phyloP scores from a whole-genome alignment of 2,888 invertebrate species.

The Incurvaria masculella region DNA sequence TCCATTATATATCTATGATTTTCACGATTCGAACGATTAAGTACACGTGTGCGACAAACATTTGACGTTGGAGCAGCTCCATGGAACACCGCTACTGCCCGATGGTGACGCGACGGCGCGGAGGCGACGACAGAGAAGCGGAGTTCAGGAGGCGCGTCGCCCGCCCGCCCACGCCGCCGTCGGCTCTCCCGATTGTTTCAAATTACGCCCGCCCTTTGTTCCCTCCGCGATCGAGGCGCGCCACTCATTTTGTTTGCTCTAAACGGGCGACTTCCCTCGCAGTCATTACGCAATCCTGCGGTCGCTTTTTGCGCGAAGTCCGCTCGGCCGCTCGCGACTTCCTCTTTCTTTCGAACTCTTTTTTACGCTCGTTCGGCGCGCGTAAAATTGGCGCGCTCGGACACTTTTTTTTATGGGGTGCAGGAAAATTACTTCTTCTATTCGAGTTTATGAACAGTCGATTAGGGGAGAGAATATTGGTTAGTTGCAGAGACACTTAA shows the following conservation, averaged over 20 bases:
- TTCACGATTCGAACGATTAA: too few relatives aligned
- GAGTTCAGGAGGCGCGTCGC: conserved; percentile 48
- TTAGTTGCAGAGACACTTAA: too few relatives aligned
- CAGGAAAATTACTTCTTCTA: too few relatives aligned
- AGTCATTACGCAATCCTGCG: conserved; percentile 51
- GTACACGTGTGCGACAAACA: too few relatives aligned
- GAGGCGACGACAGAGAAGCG: conserved; percentile 39
- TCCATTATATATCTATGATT: too few relatives aligned
- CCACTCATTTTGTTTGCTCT: conserved; percentile 44
- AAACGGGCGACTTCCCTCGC: conserved; percentile 50
- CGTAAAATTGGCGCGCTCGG: too few relatives aligned
- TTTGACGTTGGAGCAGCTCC: too few relatives aligned
- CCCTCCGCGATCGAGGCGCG: conserved; percentile 50
- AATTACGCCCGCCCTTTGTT: conserved; percentile 53
- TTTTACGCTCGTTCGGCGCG: too few relatives aligned
- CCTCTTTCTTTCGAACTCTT: conserved; percentile 16
- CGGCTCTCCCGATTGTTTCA: conserved; percentile 51
- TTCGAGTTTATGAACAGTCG: too few relatives aligned
- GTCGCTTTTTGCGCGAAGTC: conserved; percentile 12
- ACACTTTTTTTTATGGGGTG: too few relatives aligned
- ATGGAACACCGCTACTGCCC: too few relatives aligned
- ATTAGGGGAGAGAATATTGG: too few relatives aligned
- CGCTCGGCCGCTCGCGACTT: conserved; percentile 28
- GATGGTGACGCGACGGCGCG: background rate
- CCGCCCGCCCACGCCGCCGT: conserved; percentile 24